Conservation (phyloP, 2,888 invertebrate species). For the Himalopsyche tibetana region DNA sequence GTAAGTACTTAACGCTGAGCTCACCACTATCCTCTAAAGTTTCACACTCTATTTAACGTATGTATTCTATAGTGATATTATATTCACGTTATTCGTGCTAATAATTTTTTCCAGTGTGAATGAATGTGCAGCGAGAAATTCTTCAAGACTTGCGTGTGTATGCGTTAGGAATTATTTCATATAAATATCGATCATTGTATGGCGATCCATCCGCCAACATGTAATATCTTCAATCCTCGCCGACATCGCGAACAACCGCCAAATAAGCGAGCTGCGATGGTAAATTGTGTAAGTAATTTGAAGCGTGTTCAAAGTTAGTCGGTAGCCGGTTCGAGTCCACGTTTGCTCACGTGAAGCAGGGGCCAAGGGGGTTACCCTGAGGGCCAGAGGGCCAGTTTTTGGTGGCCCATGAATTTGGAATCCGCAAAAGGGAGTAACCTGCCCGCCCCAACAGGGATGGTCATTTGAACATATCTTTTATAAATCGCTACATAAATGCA, state of each 20-base stretch:
- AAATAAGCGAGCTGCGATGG: slow-evolving; percentile 47
- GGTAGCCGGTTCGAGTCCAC: slow-evolving; percentile 35
- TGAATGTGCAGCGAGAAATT: no score
- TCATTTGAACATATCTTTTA: background rate
- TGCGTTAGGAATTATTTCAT: no score
- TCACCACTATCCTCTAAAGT: no score
- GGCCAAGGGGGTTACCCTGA: slow-evolving; percentile 11
- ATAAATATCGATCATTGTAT: background rate
- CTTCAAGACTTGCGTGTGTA: no score
- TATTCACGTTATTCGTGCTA: no score
- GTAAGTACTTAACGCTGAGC: no score
- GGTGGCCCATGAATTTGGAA: slow-evolving; percentile 40
- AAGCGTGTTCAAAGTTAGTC: slow-evolving; percentile 40
- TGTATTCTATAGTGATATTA: no score
- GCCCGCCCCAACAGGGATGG: slow-evolving; percentile 29
- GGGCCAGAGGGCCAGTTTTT: slow-evolving; percentile 41
- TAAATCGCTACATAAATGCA: no score
- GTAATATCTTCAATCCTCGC: slow-evolving; percentile 25
- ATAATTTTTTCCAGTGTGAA: no score
- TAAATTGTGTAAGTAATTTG: slow-evolving; percentile 60
- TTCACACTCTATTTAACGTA: no score
- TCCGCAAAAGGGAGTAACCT: slow-evolving; percentile 43
- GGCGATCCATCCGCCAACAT: background rate
- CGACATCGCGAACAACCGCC: slow-evolving; percentile 42
- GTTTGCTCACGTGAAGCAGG: slow-evolving; percentile 6